phyloP scores from a whole-genome alignment of 2,113 vertebrate species.

The Callocephalon fimbriatum region DNA sequence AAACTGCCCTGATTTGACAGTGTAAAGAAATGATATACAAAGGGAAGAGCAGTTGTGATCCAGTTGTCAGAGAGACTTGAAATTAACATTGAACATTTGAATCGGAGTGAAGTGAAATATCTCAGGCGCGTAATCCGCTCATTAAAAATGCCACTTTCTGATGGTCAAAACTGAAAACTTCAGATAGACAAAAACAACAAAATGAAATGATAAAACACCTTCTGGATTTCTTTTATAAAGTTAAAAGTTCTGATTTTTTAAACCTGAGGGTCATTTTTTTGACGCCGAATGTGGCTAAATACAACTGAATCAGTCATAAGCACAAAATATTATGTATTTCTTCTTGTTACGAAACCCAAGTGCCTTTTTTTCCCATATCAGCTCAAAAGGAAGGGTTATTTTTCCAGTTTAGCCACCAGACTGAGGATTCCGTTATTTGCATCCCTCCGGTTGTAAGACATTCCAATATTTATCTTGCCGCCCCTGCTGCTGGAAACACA shows the following conservation, averaged over 20 bases:
- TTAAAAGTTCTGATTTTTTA: background rate
- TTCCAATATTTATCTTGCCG: conserved; percentile 46
- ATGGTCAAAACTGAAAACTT: background rate
- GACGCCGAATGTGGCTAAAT: background rate
- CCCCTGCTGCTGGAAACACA: background rate
- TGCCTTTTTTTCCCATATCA: background rate
- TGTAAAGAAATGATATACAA: conserved; percentile 17
- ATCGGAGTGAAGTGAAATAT: background rate
- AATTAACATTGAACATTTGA: conserved; percentile 9
- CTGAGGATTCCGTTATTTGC: conserved; percentile 50
- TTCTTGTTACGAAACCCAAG: background rate
- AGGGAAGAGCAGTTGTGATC: conserved; percentile 11
- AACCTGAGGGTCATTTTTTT: background rate
- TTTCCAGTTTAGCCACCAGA: conserved; percentile 20
- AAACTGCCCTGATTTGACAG: conserved; percentile 1
- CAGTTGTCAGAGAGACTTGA: conserved; percentile 12
- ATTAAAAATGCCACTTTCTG: conserved; percentile 4
- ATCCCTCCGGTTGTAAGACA: conserved; percentile 25
- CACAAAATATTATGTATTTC: background rate
- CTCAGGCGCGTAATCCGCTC: conserved; percentile 4
- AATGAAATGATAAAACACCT: background rate
- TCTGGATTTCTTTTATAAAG: background rate
- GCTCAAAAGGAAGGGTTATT: conserved; percentile 29
- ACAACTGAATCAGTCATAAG: background rate
- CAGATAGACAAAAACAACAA: background rate